phyloP scores from a whole-genome alignment of 2,797 vertebrate species.

The Lepilemur septentrionalis region DNA sequence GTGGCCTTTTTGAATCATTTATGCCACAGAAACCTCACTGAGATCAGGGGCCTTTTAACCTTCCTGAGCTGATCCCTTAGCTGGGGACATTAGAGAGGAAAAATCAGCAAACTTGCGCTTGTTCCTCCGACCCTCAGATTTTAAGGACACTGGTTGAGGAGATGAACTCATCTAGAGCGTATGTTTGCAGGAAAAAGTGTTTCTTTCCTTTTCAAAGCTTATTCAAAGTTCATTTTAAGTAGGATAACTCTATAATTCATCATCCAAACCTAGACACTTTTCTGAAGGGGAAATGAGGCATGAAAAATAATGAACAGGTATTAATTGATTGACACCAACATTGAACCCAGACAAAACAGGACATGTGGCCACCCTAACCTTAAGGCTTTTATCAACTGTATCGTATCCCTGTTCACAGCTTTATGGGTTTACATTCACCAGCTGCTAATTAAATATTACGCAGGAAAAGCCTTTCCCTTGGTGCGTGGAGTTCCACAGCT shows the following conservation, averaged over 20 bases:
- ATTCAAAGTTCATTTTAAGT: constrained; percentile 3
- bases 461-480: neutral
- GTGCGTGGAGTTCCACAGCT: neutral
- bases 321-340: neutral
- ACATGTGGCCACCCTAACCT: neutral
- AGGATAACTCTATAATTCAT: neutral
- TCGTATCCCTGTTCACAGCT: neutral
- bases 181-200: neutral
- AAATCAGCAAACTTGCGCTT: neutral
- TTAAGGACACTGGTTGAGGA: neutral
- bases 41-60: constrained; percentile 19
- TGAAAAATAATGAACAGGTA: constrained; percentile 35
- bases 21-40: constrained; percentile 45
- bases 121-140: neutral
- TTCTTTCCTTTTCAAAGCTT: constrained; percentile 8
- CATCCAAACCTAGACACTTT: neutral
- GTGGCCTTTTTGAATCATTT: constrained; percentile 68
- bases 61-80: neutral
- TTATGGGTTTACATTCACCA: neutral
- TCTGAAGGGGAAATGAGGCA: neutral
- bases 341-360: neutral
- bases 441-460: constrained; percentile 34
- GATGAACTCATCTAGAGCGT: neutral
- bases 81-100: neutral
- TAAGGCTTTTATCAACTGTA: neutral